Evolutionary conservation across 2,888 invertebrate species (phyloP).

Genomic region (Phrixothrix hirtus): DNA sequence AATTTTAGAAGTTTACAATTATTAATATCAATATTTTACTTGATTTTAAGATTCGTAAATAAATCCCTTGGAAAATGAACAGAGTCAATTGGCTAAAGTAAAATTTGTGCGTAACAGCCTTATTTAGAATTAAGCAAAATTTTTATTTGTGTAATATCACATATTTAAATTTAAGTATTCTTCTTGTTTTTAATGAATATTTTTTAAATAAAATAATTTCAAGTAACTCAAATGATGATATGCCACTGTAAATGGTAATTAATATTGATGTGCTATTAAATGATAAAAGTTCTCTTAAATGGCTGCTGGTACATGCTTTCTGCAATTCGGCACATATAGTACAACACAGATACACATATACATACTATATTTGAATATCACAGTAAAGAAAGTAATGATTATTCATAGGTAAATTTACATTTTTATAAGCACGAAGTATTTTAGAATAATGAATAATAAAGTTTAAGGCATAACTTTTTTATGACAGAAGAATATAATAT

Average conservation of each 20-base stretch:
- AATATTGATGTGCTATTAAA: constrained; percentile 27
- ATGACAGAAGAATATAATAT: constrained; percentile 22
- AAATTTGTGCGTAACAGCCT: no score
- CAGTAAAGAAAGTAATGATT: constrained; percentile 52
- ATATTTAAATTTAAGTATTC: no score
- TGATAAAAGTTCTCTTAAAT: constrained; percentile 21
- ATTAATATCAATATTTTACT: no score
- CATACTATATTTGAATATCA: constrained; percentile 55
- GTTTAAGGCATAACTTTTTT: constrained; percentile 45
- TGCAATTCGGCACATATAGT: constrained; percentile 49
- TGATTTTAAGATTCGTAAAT: no score
- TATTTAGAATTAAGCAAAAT: no score
- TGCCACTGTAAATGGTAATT: constrained; percentile 28
- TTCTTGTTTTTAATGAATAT: no score
- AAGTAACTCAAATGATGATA: no score
- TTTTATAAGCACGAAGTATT: constrained; percentile 43
- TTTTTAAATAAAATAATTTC: no score
- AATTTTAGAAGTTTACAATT: no score
- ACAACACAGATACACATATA: constrained; percentile 53
- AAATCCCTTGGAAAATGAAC: no score
- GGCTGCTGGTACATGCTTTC: constrained; percentile 39
- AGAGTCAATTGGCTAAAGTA: no score
- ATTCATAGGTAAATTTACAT: constrained; percentile 29
- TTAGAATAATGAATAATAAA: constrained; percentile 38
- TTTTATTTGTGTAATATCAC: no score